Percentiles rank a stretch among this genome's conserved stretches.
phyloP scores from a whole-genome alignment of 2,797 vertebrate species.

The Megalops cyprinoides region DNA sequence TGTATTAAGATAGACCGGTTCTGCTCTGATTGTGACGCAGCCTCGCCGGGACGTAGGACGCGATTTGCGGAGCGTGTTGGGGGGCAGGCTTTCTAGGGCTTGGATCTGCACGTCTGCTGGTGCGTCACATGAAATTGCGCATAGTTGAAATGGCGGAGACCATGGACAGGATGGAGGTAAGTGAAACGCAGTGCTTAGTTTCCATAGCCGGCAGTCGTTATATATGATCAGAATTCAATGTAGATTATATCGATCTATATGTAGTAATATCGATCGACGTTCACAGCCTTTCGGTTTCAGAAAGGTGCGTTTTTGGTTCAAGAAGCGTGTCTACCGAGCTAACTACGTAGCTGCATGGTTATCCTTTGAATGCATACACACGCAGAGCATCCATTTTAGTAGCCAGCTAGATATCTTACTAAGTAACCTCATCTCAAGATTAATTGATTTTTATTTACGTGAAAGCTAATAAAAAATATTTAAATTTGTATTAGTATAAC shows the following conservation, averaged over 20 bases:
- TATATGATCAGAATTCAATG: neutral
- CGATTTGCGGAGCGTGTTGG: neutral
- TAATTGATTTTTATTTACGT: slow-evolving; percentile 47
- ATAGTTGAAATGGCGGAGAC: slow-evolving; percentile 83
- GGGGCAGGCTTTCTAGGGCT: neutral
- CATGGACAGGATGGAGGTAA: slow-evolving; percentile 81
- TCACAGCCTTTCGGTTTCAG: neutral
- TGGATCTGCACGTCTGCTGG: neutral
- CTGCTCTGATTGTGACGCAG: too few relatives aligned
- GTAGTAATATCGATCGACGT: too few relatives aligned
- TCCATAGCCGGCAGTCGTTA: neutral
- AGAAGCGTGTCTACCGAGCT: neutral
- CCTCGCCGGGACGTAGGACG: too few relatives aligned
- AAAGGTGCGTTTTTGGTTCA: neutral
- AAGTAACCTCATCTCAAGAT: neutral
- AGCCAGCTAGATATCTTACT: neutral
- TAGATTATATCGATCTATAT: too few relatives aligned
- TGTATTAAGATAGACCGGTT: too few relatives aligned
- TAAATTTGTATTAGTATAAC: too few relatives aligned
- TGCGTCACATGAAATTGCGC: slow-evolving; percentile 21
- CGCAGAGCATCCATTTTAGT: slow-evolving; percentile 55
- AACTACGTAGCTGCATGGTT: slow-evolving; percentile 14
- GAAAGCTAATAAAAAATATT: too few relatives aligned
- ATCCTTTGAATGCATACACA: neutral
- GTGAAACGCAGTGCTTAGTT: neutral